Evolutionary conservation across 2,113 vertebrate genomes (phyloP).

Genomic region (Murina feae): DNA sequence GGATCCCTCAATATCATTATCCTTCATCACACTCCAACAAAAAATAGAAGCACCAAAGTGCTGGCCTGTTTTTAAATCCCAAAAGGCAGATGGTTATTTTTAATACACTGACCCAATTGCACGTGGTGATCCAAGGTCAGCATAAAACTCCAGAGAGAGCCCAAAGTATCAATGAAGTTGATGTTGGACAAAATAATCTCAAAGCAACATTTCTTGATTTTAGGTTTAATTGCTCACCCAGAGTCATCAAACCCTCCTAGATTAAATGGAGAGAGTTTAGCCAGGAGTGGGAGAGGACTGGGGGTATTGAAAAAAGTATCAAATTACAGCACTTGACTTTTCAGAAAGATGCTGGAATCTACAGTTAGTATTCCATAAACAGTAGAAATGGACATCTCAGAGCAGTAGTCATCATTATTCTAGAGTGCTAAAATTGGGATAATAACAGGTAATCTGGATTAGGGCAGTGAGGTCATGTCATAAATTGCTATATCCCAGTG

Average conservation of each 20-base stretch:
- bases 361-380: background rate
- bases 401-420: background rate
- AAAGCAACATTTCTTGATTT: conserved; percentile 33
- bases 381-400: background rate
- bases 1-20: background rate
- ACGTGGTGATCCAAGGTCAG: conserved; percentile 63
- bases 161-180: conserved; percentile 26
- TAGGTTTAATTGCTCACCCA: conserved; percentile 1
- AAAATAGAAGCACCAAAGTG: conserved; percentile 59
- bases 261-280: background rate
- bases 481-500: background rate
- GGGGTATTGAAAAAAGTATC: background rate
- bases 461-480: background rate
- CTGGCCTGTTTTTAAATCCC: conserved; percentile 68
- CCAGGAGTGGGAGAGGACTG: background rate
- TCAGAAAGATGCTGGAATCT: background rate
- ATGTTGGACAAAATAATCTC: background rate
- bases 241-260: background rate
- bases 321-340: background rate
- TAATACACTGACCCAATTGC: conserved; percentile 79
- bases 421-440: background rate
- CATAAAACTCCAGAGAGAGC: conserved; percentile 57
- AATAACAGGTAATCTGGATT: background rate
- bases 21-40: background rate
- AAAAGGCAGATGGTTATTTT: conserved; percentile 76